Conservation (phyloP, 1,140 invertebrate species). For the Aradophagus sp. region DNA sequence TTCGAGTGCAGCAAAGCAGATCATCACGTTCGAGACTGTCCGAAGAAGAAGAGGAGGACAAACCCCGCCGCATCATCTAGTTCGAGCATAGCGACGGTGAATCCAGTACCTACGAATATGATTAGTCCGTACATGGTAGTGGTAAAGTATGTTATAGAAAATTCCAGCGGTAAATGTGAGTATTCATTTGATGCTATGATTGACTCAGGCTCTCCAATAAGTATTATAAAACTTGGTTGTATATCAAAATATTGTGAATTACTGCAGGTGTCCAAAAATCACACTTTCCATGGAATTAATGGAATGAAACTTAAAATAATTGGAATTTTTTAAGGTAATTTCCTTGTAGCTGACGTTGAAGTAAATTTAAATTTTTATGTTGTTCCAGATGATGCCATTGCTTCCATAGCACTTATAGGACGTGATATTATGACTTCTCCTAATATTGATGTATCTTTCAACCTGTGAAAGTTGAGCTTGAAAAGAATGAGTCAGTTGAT, state of each 20-base stretch:
- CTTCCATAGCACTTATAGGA: too few relatives aligned
- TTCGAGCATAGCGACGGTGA: neutral
- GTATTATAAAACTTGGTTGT: slow-evolving; percentile 13
- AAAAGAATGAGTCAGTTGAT: too few relatives aligned
- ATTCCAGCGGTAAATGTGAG: slow-evolving; percentile 1
- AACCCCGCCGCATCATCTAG: too few relatives aligned
- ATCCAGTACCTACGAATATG: neutral
- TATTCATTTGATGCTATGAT: slow-evolving; percentile 11
- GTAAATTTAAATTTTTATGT: slow-evolving; percentile 7
- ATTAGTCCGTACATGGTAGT: slow-evolving; percentile 1
- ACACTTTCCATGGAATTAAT: slow-evolving; percentile 5
- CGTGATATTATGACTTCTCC: too few relatives aligned
- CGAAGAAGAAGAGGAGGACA: neutral
- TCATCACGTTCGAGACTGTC: slow-evolving; percentile 10
- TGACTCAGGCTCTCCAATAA: slow-evolving; percentile 24
- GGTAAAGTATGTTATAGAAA: slow-evolving; percentile 1
- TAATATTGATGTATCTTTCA: too few relatives aligned
- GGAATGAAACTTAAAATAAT: neutral
- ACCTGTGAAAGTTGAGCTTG: too few relatives aligned
- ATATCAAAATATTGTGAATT: slow-evolving; percentile 3
- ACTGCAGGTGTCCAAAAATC: neutral
- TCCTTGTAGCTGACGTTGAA: neutral
- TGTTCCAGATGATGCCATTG: slow-evolving; percentile 8
- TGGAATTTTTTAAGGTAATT: neutral
- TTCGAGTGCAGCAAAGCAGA: slow-evolving; percentile 6